Conservation (phyloP, 2,888 invertebrate species). For the Timandra comae region DNA sequence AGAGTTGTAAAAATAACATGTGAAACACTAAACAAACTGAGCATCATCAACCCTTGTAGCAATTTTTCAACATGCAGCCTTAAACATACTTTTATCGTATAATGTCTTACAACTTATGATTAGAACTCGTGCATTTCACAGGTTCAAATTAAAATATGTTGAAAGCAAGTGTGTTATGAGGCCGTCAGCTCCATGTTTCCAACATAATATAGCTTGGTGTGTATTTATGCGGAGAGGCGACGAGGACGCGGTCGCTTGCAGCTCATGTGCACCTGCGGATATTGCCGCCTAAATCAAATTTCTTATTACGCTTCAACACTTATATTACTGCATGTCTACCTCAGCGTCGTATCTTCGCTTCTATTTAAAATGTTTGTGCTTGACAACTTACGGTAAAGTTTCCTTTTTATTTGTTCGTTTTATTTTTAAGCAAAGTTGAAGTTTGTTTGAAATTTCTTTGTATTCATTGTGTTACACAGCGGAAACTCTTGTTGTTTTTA, state of each 20-base stretch:
- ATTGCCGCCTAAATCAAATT: slow-evolving; percentile 68
- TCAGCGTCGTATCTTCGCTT: slow-evolving; percentile 14
- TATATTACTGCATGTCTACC: slow-evolving; percentile 31
- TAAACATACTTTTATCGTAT: too few relatives aligned
- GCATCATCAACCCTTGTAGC: too few relatives aligned
- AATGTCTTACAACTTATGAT: too few relatives aligned
- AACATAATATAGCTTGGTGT: slow-evolving; percentile 32
- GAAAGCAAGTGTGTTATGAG: slow-evolving; percentile 31
- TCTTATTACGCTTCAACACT: slow-evolving; percentile 58
- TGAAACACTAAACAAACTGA: too few relatives aligned
- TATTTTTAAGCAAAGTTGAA: slow-evolving; percentile 7
- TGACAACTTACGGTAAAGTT: slow-evolving; percentile 14
- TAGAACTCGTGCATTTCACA: too few relatives aligned
- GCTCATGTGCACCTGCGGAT: slow-evolving; percentile 62
- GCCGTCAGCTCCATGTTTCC: slow-evolving; percentile 28
- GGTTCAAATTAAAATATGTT: slow-evolving; percentile 36
- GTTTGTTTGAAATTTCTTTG: slow-evolving; percentile 2
- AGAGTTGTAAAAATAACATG: too few relatives aligned
- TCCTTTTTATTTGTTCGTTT: slow-evolving; percentile 7
- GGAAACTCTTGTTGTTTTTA: slow-evolving; percentile 8
- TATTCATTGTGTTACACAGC: slow-evolving; percentile 9
- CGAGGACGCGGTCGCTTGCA: slow-evolving; percentile 33
- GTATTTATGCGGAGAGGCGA: slow-evolving; percentile 28
- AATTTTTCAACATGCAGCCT: too few relatives aligned
- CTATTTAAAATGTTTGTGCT: slow-evolving; percentile 15